Conservation (phyloP, 2,113 vertebrate species). For the Passer domesticus region DNA sequence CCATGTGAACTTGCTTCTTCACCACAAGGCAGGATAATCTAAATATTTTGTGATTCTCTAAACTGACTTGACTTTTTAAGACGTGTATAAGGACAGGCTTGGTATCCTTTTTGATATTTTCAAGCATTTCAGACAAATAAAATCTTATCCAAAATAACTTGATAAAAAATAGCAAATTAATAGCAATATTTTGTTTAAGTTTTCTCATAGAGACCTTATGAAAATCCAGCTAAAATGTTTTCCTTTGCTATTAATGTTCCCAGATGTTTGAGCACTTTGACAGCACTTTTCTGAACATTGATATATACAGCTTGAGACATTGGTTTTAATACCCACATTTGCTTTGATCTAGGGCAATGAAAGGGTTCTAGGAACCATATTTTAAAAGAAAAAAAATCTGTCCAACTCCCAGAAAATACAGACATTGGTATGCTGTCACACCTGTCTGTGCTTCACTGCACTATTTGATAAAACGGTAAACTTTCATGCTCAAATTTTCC, state of each 20-base stretch:
- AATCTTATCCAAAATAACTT: neutral
- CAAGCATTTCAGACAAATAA: neutral
- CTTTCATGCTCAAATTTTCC: neutral
- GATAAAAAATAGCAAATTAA: neutral
- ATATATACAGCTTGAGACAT: neutral
- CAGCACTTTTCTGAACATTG: neutral
- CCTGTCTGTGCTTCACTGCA: neutral
- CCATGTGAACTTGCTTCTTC: neutral
- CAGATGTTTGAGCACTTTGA: neutral
- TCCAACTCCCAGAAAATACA: neutral
- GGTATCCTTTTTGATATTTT: neutral
- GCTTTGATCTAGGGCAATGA: neutral
- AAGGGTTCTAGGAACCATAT: neutral
- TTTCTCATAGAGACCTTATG: neutral
- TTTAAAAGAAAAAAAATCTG: neutral
- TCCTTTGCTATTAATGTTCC: neutral
- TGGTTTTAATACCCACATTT: neutral
- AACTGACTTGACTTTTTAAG: neutral
- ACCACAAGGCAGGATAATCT: neutral
- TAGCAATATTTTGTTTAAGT: neutral
- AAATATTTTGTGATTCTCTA: neutral
- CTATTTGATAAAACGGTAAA: neutral
- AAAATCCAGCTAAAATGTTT: neutral
- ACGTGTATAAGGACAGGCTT: neutral
- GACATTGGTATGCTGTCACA: neutral